Conservation (phyloP, 2,797 vertebrate genomes). For the Hemitrygon akajei region DNA sequence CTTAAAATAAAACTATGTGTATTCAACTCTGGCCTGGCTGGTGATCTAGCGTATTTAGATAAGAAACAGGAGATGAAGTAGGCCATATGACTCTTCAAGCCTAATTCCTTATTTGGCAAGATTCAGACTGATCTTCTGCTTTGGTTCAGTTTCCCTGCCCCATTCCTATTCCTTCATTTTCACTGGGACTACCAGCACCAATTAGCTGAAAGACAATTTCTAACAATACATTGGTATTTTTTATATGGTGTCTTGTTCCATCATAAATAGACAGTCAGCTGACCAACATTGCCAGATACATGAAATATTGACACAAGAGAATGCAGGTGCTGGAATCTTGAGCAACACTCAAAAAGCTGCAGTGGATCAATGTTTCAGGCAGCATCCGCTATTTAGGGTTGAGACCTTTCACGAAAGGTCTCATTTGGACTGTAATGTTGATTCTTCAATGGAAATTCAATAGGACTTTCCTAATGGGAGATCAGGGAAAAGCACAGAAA, state of each 20-base stretch:
- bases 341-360: too few species aligned
- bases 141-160: too few species aligned
- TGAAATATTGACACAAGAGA: neutral
- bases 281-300: neutral
- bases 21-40: neutral
- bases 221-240: neutral
- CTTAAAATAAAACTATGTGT: neutral
- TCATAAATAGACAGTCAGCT: neutral
- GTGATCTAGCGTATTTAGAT: neutral
- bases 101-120: too few species aligned
- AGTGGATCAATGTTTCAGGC: too few species aligned
- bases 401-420: too few species aligned
- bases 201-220: neutral
- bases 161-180: too few species aligned
- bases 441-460: neutral
- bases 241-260: neutral
- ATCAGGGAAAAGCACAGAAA: neutral
- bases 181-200: neutral
- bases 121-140: too few species aligned
- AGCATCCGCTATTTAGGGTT: too few species aligned
- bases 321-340: too few species aligned
- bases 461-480: neutral
- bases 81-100: too few species aligned
- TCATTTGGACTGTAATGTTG: neutral
- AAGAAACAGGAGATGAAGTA: too few species aligned